These are phyloP conservation scores for Lamproptera curius DNA, from an alignment of 2,888 invertebrate species.

Conservation along the genomic window DNA sequence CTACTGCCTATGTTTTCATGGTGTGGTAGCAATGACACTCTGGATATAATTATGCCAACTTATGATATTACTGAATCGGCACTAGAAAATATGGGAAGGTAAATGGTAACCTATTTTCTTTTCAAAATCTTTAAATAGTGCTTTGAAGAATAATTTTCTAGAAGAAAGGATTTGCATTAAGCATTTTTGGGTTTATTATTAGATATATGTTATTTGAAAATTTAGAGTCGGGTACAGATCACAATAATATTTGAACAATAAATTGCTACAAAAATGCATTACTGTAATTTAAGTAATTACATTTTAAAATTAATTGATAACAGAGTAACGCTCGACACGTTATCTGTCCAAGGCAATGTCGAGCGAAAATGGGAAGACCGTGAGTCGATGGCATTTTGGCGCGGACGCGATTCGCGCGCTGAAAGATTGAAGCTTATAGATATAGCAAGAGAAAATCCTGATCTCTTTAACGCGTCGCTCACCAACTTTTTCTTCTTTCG, in stretches of 20 bases:
- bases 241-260: too few relatives aligned
- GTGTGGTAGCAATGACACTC: conserved; percentile 93
- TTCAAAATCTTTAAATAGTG: too few relatives aligned
- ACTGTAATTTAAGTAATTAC: too few relatives aligned
- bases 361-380: conserved; percentile 86
- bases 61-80: conserved; percentile 96
- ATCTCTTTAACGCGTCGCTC: conserved; percentile 92
- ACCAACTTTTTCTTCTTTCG: conserved; percentile 98
- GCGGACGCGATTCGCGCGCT: conserved; percentile 93
- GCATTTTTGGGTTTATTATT: too few relatives aligned
- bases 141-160: too few relatives aligned
- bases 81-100: conserved; percentile 96
- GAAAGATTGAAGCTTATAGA: conserved; percentile 90
- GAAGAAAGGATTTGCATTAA: too few relatives aligned
- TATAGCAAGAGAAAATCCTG: conserved; percentile 82
- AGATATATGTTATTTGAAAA: too few relatives aligned
- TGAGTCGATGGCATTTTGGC: conserved; percentile 89
- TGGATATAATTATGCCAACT: conserved; percentile 95
- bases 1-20: conserved; percentile 94
- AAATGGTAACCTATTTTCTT: conserved; percentile 25
- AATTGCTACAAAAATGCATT: too few relatives aligned
- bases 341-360: conserved; percentile 91
- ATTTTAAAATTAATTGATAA: conserved; percentile 20
- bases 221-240: too few relatives aligned
- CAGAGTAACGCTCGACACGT: conserved; percentile 92